A percentile compares a stretch with the other conserved stretches of the same genome.
These are phyloP conservation scores for Rhinatrema bivittatum DNA, from an alignment of 2,797 vertebrate genomes.

Conservation along the genomic window DNA sequence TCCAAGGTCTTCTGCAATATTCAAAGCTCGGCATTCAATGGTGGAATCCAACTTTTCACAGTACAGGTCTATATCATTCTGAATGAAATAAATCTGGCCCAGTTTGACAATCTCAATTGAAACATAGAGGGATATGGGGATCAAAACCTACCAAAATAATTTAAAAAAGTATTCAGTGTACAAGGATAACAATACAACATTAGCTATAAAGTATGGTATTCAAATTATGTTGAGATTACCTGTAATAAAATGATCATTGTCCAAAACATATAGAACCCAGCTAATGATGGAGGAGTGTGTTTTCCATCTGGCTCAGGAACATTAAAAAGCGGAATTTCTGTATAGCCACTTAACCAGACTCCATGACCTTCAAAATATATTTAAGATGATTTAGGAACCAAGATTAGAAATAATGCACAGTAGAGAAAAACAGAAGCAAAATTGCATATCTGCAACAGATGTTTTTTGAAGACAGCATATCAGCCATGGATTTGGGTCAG, in stretches of 20 bases:
- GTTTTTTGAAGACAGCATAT: not conserved
- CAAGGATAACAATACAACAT: not conserved
- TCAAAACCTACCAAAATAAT: constrained; percentile 75
- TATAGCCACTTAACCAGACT: constrained; percentile 68
- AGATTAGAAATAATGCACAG: not conserved
- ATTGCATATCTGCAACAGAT: constrained; percentile 12
- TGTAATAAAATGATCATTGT: constrained; percentile 95
- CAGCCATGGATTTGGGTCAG: not conserved
- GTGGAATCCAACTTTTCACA: constrained; percentile 69
- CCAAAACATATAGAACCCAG: constrained; percentile 90
- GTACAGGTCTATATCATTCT: constrained; percentile 85
- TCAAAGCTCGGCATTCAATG: constrained; percentile 83
- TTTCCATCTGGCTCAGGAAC: constrained; percentile 50
- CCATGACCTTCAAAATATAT: constrained; percentile 80
- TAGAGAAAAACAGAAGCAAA: not conserved
- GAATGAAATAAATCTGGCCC: constrained; percentile 88
- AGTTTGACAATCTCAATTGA: constrained; percentile 95
- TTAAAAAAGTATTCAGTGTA: constrained; percentile 4
- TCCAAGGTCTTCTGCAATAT: constrained; percentile 90
- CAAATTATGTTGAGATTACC: constrained; percentile 51
- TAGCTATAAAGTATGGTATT: not conserved
- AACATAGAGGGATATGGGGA: constrained; percentile 91
- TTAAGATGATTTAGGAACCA: no score
- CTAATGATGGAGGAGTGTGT: constrained; percentile 50
- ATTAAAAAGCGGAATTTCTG: constrained; percentile 53